Evolutionary conservation across 1,140 invertebrate species (phyloP).

Genomic region (Diuraphis noxia): DNA sequence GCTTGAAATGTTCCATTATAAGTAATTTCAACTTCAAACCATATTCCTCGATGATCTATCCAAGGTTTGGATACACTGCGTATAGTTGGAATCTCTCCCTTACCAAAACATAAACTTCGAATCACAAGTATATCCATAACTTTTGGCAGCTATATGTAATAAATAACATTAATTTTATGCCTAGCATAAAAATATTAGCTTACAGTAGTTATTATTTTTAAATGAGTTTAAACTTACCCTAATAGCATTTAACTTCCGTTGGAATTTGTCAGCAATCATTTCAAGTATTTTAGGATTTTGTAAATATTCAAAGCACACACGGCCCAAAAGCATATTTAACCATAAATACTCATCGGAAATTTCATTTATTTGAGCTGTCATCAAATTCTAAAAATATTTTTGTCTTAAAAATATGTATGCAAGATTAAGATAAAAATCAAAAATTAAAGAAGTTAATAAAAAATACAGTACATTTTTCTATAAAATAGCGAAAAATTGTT

Average conservation of each 20-base stretch:
- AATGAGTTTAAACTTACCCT: slow-evolving; percentile 63
- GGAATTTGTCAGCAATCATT: slow-evolving; percentile 74
- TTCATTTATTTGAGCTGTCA: not conserved
- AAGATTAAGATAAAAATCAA: no score
- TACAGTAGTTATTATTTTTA: not conserved
- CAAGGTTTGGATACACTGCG: slow-evolving; percentile 73
- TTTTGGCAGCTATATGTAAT: slow-evolving; percentile 38
- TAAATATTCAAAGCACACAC: slow-evolving; percentile 79
- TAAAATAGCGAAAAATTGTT: no score
- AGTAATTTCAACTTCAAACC: slow-evolving; percentile 87
- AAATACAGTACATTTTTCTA: no score
- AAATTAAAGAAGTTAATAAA: no score
- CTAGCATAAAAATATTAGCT: not conserved
- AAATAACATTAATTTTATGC: not conserved
- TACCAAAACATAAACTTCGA: slow-evolving; percentile 62
- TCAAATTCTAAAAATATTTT: slow-evolving; percentile 11
- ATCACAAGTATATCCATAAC: slow-evolving; percentile 48
- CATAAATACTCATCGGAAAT: slow-evolving; percentile 61
- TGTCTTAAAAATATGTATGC: not conserved
- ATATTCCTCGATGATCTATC: slow-evolving; percentile 85
- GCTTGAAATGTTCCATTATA: slow-evolving; percentile 87
- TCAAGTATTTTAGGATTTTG: slow-evolving; percentile 67
- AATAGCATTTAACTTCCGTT: slow-evolving; percentile 83
- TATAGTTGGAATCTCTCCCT: slow-evolving; percentile 67
- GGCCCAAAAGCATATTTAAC: slow-evolving; percentile 76